phyloP scores from a whole-genome alignment of 2,113 vertebrate genomes.

The Equus przewalskii region DNA sequence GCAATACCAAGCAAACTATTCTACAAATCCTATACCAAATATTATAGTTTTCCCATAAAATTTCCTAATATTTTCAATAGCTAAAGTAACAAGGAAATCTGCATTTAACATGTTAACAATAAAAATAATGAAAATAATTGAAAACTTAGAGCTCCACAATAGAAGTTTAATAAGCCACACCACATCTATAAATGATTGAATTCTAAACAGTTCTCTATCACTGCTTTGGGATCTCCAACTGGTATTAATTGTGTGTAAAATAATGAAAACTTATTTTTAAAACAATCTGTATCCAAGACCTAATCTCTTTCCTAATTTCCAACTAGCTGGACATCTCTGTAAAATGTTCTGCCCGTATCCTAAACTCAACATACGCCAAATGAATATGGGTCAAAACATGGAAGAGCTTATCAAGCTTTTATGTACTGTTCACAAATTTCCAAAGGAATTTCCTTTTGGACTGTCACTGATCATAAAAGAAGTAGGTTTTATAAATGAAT shows the following conservation, averaged over 20 bases:
- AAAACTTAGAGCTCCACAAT: background rate
- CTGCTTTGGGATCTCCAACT: background rate
- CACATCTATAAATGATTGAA: background rate
- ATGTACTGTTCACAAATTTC: background rate
- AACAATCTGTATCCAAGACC: background rate
- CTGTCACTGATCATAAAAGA: background rate
- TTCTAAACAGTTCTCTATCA: background rate
- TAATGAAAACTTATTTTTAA: background rate
- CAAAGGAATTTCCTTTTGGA: slow-evolving; percentile 14
- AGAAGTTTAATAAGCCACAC: background rate
- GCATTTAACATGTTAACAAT: background rate
- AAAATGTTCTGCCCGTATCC: background rate
- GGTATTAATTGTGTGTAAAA: background rate
- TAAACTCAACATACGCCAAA: background rate
- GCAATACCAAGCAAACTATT: background rate
- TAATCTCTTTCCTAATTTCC: background rate
- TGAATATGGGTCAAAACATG: background rate
- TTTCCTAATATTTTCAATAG: background rate
- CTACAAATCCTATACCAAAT: background rate
- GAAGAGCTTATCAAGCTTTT: background rate
- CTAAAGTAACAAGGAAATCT: background rate
- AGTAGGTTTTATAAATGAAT: background rate
- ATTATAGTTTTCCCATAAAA: background rate
- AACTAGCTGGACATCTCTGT: background rate
- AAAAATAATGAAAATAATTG: background rate